These are phyloP conservation scores for Mallotus villosus DNA, from an alignment of 2,797 vertebrate species.

Conservation along the genomic window DNA sequence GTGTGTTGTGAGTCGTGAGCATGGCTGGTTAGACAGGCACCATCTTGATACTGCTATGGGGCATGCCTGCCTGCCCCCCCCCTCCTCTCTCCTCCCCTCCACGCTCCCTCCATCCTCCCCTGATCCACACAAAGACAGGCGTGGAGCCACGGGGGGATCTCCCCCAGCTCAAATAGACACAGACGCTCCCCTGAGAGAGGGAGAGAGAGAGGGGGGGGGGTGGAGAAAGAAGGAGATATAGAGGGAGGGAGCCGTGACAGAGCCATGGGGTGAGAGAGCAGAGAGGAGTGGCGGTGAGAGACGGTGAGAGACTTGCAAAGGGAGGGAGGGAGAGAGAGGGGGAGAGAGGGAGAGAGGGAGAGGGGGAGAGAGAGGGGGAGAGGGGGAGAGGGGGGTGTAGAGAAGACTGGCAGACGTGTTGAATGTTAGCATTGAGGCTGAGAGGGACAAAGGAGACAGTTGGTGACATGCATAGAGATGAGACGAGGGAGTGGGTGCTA, in stretches of 20 bases:
- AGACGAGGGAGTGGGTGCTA: conserved; percentile 51
- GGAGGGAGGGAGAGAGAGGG: conserved; percentile 3
- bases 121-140: conserved; percentile 57
- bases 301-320: conserved; percentile 6
- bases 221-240: background rate
- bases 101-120: conserved; percentile 12
- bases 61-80: conserved; percentile 41
- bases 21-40: conserved; percentile 56
- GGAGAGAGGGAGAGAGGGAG: background rate
- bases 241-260: conserved; percentile 35
- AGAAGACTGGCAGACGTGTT: conserved; percentile 55
- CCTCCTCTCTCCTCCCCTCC: background rate
- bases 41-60: conserved; percentile 46
- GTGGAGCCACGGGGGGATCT: conserved; percentile 57
- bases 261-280: conserved; percentile 61
- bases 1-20: conserved; percentile 42
- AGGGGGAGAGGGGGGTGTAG: conserved; percentile 36
- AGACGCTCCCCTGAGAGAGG: conserved; percentile 50
- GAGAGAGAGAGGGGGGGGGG: conserved; percentile 9
- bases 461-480: conserved; percentile 43
- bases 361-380: background rate
- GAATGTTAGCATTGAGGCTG: conserved; percentile 54
- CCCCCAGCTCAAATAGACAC: conserved; percentile 61
- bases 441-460: conserved; percentile 38
- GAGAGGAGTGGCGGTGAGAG: conserved; percentile 46